These are phyloP conservation scores for Xiphophorus hellerii DNA, from an alignment of 2,113 vertebrate genomes.

Conservation along the genomic window DNA sequence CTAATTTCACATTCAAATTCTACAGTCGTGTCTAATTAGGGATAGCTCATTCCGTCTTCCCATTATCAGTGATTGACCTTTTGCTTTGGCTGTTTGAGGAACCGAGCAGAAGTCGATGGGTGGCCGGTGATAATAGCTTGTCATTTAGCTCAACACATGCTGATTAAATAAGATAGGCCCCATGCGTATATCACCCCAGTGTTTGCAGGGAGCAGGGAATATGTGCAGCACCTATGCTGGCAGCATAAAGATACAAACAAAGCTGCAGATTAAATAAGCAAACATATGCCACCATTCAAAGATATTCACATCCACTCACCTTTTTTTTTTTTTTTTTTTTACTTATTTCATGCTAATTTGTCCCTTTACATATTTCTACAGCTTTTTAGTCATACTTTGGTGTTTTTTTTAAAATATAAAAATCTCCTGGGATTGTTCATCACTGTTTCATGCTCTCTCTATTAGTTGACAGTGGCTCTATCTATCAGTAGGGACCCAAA, in stretches of 20 bases:
- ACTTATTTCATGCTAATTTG: no score
- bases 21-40: slow-evolving; percentile 69
- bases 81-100: slow-evolving; percentile 71
- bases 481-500: no score
- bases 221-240: slow-evolving; percentile 5
- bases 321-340: no score
- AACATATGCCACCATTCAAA: slow-evolving; percentile 3
- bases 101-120: slow-evolving; percentile 66
- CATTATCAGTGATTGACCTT: slow-evolving; percentile 80
- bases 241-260: slow-evolving; percentile 46
- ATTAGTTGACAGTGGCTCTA: no score
- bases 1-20: slow-evolving; percentile 65
- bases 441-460: no score
- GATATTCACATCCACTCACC: no score
- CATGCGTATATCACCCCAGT: slow-evolving; percentile 25
- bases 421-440: no score
- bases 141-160: slow-evolving; percentile 71
- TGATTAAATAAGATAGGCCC: slow-evolving; percentile 82
- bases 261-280: slow-evolving; percentile 24
- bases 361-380: not conserved
- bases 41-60: slow-evolving; percentile 58
- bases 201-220: slow-evolving; percentile 45
- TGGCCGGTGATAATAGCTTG: slow-evolving; percentile 67
- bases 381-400: not conserved
- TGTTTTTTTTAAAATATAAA: no score